Evolutionary conservation across 2,888 invertebrate genomes (phyloP).

Genomic region (Eurois occulta): DNA sequence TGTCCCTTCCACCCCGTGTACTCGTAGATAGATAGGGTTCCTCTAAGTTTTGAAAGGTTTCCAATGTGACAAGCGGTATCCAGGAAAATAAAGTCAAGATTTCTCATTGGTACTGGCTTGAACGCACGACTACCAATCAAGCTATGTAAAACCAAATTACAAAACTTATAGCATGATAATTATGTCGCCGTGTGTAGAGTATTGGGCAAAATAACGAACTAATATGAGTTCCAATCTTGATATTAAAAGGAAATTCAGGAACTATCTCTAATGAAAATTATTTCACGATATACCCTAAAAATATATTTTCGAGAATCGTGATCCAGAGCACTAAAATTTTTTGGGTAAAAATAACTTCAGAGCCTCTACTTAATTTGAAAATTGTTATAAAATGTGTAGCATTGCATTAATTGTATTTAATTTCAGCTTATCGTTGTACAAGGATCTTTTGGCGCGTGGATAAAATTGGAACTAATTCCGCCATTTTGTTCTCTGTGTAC

Average conservation of each 20-base stretch:
- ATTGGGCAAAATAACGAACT: background rate
- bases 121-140: too few species aligned
- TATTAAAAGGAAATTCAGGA: background rate
- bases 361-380: background rate
- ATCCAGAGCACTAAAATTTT: background rate
- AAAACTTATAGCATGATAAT: too few species aligned
- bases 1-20: too few species aligned
- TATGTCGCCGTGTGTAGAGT: background rate
- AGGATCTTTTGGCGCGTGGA: background rate
- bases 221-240: background rate
- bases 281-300: background rate
- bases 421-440: background rate
- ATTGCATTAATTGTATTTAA: background rate
- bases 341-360: background rate
- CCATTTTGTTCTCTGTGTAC: background rate
- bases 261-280: background rate
- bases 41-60: background rate
- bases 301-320: background rate
- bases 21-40: background rate
- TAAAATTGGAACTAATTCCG: background rate
- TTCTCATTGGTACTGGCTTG: background rate
- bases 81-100: background rate
- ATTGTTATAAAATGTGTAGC: background rate
- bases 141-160: too few species aligned
- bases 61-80: background rate